phyloP scores from a whole-genome alignment of 2,888 invertebrate species.

The Philonicus albiceps region DNA sequence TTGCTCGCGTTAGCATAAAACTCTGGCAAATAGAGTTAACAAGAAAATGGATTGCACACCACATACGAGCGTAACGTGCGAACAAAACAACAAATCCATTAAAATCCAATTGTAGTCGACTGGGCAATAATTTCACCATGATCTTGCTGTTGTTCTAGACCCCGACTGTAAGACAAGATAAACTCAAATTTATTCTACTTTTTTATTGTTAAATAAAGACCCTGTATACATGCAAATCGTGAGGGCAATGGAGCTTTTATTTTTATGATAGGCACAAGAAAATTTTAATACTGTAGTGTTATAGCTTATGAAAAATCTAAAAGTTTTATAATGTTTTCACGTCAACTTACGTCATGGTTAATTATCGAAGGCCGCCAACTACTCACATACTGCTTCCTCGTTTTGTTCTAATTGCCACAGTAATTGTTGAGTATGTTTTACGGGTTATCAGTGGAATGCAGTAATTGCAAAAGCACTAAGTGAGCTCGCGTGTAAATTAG shows the following conservation, averaged over 20 bases:
- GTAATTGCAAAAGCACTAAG: slow-evolving; percentile 4
- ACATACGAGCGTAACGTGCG: slow-evolving; percentile 16
- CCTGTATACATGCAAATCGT: neutral
- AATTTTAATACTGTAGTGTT: neutral
- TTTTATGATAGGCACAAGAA: neutral
- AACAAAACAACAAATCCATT: slow-evolving; percentile 28
- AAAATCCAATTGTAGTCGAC: slow-evolving; percentile 1
- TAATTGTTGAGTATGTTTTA: neutral
- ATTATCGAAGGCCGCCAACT: slow-evolving; percentile 9
- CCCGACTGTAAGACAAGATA: neutral
- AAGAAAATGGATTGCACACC: slow-evolving; percentile 22
- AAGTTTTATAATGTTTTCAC: neutral
- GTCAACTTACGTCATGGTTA: slow-evolving; percentile 9
- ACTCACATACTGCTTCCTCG: neutral
- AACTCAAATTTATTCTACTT: neutral
- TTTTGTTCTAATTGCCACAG: slow-evolving; percentile 11
- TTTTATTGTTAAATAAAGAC: neutral
- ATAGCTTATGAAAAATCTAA: neutral
- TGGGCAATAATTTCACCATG: slow-evolving; percentile 1
- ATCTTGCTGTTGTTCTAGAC: slow-evolving; percentile 15
- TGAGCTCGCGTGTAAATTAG: neutral
- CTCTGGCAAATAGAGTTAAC: slow-evolving; percentile 27
- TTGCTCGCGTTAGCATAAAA: slow-evolving; percentile 33
- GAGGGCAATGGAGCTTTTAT: neutral
- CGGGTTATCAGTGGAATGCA: slow-evolving; percentile 8